Evolutionary conservation across 2,113 vertebrate genomes (phyloP).

Genomic region (Solea senegalensis): DNA sequence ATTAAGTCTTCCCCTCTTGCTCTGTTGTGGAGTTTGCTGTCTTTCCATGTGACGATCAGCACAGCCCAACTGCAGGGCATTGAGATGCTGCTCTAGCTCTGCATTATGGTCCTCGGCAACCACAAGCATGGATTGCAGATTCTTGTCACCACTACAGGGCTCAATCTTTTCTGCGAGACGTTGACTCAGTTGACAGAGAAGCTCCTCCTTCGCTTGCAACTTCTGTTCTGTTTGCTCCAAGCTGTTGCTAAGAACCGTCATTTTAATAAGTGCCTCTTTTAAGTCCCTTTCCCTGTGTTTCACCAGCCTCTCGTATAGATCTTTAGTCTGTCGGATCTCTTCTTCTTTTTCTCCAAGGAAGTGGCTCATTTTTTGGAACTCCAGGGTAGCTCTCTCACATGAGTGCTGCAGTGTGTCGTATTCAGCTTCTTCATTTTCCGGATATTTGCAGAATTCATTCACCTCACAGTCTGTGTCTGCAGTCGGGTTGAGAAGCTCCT

Average conservation of each 20-base stretch:
- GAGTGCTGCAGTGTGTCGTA: slow-evolving; percentile 87
- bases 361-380: slow-evolving; percentile 86
- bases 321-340: slow-evolving; percentile 87
- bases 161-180: slow-evolving; percentile 57
- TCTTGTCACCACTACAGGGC: slow-evolving; percentile 75
- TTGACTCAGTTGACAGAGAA: slow-evolving; percentile 81
- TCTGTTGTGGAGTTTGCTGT: slow-evolving; percentile 64
- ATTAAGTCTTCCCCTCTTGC: slow-evolving; percentile 64
- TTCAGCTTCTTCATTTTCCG: slow-evolving; percentile 86
- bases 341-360: slow-evolving; percentile 89
- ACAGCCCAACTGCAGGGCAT: slow-evolving; percentile 76
- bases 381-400: slow-evolving; percentile 83
- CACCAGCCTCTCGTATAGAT: slow-evolving; percentile 86
- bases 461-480: slow-evolving; percentile 86
- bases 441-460: slow-evolving; percentile 84
- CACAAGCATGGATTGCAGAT: slow-evolving; percentile 76
- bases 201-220: slow-evolving; percentile 86
- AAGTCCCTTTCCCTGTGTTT: slow-evolving; percentile 89
- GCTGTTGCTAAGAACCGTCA: slow-evolving; percentile 87
- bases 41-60: slow-evolving; percentile 75
- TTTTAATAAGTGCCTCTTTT: slow-evolving; percentile 89
- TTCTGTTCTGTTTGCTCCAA: slow-evolving; percentile 89
- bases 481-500: slow-evolving; percentile 90
- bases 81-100: slow-evolving; percentile 79
- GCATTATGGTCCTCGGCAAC: slow-evolving; percentile 79